phyloP scores from a whole-genome alignment of 2,113 vertebrate species.

The Trinectes maculatus region DNA sequence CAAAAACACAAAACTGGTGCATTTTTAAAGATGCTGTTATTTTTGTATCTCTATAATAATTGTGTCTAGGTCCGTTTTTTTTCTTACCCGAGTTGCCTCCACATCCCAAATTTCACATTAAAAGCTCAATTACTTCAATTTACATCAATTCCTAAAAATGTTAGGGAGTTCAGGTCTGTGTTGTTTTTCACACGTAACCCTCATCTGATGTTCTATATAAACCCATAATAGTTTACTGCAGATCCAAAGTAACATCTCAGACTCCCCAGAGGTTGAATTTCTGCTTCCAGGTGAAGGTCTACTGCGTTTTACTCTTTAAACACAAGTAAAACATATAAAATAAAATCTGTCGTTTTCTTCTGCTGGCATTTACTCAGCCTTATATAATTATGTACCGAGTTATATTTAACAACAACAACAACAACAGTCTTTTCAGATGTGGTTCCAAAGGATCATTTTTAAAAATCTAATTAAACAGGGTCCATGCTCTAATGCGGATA shows the following conservation, averaged over 20 bases:
- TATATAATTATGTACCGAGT: constrained; percentile 61
- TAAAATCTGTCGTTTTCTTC: constrained; percentile 18
- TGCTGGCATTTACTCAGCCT: constrained; percentile 50
- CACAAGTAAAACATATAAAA: neutral
- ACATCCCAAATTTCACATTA: neutral
- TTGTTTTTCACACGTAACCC: neutral
- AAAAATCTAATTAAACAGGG: constrained; percentile 71
- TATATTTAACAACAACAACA: constrained; percentile 71
- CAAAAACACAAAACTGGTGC: neutral
- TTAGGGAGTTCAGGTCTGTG: neutral
- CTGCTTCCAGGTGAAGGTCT: neutral
- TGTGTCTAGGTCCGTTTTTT: neutral
- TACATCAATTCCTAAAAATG: no score
- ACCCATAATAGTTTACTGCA: neutral
- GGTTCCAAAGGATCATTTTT: constrained; percentile 61
- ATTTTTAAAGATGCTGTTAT: no score
- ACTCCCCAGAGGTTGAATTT: neutral
- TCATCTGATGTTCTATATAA: neutral
- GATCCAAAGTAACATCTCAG: neutral
- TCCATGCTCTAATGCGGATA: constrained; percentile 48
- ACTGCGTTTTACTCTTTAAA: neutral
- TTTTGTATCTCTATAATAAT: no score
- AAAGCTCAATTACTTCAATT: neutral
- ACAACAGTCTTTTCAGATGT: constrained; percentile 58
- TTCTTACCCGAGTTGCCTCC: no score